A percentile compares a stretch with the other conserved stretches of the same genome.
Conservation (phyloP, 1,140 invertebrate species). For the Dendroctonus valens region DNA sequence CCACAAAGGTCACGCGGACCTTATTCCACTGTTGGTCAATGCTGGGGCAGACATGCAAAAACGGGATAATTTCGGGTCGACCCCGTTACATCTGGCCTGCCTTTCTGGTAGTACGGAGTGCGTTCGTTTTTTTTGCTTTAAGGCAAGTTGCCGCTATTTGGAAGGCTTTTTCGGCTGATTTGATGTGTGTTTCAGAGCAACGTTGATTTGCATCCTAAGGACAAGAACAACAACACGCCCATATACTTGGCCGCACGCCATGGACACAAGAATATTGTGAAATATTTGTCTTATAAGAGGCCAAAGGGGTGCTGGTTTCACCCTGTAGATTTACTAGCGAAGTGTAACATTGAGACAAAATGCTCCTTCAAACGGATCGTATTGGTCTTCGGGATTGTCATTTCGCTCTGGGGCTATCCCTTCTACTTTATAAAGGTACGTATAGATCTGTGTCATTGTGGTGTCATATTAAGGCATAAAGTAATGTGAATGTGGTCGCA, state of each 20-base stretch:
- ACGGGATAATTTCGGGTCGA: conserved; percentile 90
- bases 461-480: no score
- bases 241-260: conserved; percentile 84
- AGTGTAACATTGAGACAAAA: no score
- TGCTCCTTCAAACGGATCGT: no score
- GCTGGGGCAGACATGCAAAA: conserved; percentile 85
- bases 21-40: conserved; percentile 86
- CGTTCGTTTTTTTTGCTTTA: conserved; percentile 80
- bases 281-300: no score
- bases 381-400: conserved; percentile 79
- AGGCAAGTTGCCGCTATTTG: conserved; percentile 56
- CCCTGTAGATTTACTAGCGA: no score
- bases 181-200: conserved; percentile 60
- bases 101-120: conserved; percentile 82
- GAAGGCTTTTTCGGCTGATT: neutral
- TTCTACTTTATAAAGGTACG: conserved; percentile 85
- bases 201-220: conserved; percentile 78
- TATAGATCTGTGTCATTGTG: no score
- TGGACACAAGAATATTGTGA: conserved; percentile 81
- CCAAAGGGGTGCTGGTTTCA: no score
- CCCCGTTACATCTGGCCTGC: conserved; percentile 89
- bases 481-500: no score
- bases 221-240: conserved; percentile 90
- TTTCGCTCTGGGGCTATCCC: conserved; percentile 88
- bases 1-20: conserved; percentile 86